Evolutionary conservation across 2,113 vertebrate species (phyloP).

Genomic region (Leuciscus idus): DNA sequence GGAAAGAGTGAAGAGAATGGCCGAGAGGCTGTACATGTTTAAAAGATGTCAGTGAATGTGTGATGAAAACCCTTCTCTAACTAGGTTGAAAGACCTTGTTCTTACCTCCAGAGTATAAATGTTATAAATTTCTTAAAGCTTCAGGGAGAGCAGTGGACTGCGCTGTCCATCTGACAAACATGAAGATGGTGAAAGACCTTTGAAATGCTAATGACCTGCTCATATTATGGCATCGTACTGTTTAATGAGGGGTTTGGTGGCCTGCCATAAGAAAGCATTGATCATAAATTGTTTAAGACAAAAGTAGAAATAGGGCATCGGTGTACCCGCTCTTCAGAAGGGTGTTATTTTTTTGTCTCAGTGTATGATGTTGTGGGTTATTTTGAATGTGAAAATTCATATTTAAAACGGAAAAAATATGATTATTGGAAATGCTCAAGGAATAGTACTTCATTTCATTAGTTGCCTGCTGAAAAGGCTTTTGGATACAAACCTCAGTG

Average conservation of each 20-base stretch:
- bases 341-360: constrained; percentile 28
- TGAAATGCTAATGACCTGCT: constrained; percentile 66
- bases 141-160: constrained; percentile 65
- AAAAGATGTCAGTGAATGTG: constrained; percentile 75
- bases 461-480: neutral
- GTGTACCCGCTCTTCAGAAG: constrained; percentile 19
- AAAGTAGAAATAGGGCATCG: constrained; percentile 70
- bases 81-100: constrained; percentile 73
- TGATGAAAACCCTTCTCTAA: constrained; percentile 76
- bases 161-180: constrained; percentile 68
- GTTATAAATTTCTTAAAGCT: constrained; percentile 77
- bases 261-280: constrained; percentile 74
- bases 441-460: neutral
- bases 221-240: constrained; percentile 64
- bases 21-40: constrained; percentile 66
- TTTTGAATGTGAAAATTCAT: neutral
- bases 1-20: constrained; percentile 32
- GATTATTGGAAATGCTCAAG: neutral
- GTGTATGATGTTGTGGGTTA: neutral
- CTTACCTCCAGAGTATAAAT: constrained; percentile 69
- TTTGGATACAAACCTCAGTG: neutral
- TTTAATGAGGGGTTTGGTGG: constrained; percentile 78
- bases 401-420: neutral
- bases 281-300: constrained; percentile 63
- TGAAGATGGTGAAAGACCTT: constrained; percentile 64